Evolutionary conservation across 2,888 invertebrate genomes (phyloP).

Genomic region (Nymphalis urticae): DNA sequence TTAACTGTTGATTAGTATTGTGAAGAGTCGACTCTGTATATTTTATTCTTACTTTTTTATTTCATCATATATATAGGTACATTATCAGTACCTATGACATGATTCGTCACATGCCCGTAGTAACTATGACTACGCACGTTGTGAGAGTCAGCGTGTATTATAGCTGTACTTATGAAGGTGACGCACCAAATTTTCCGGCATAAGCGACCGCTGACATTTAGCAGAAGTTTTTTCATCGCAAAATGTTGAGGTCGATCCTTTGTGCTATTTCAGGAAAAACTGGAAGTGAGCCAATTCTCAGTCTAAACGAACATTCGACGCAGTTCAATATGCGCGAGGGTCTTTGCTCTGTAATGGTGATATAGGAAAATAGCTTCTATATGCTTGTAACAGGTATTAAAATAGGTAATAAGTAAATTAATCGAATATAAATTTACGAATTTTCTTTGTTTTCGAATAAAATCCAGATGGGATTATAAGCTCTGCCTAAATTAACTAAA

Average conservation of each 20-base stretch:
- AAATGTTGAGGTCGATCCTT: conserved; percentile 74
- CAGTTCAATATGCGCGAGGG: conserved; percentile 60
- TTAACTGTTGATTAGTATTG: no score
- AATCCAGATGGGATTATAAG: conserved; percentile 48
- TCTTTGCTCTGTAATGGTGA: conserved; percentile 58
- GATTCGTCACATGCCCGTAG: conserved; percentile 13
- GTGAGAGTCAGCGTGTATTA: neutral
- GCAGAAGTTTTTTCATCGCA: conserved; percentile 69
- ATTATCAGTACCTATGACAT: neutral
- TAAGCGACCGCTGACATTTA: conserved; percentile 66
- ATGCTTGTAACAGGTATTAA: neutral
- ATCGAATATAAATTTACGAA: conserved; percentile 31
- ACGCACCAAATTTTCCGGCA: conserved; percentile 72
- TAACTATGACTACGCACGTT: conserved; percentile 14
- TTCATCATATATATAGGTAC: neutral
- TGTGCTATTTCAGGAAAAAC: conserved; percentile 80
- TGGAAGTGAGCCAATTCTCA: conserved; percentile 68
- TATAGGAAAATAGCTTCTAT: conserved; percentile 45
- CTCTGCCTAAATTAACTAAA: conserved; percentile 9
- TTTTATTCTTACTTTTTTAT: no score
- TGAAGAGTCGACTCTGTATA: no score
- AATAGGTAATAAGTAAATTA: neutral
- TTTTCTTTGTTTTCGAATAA: conserved; percentile 59
- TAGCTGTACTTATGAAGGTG: conserved; percentile 40
- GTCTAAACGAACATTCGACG: conserved; percentile 58